A percentile compares a stretch with the other conserved stretches of the same genome.
phyloP scores from a whole-genome alignment of 2,113 vertebrate genomes.

The Cheirogaleus medius region DNA sequence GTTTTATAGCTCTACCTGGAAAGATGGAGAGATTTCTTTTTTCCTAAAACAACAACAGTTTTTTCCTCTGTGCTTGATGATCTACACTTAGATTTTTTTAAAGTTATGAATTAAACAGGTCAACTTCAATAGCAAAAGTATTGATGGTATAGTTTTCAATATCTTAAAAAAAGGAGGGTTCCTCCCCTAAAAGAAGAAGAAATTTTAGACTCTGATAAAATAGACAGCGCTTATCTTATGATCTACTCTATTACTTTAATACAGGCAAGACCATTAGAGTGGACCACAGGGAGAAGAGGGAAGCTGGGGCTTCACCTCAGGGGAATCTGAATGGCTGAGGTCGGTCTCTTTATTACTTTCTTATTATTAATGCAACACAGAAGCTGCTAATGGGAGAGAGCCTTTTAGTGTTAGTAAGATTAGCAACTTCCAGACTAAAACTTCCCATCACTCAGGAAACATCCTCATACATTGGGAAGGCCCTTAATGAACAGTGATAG shows the following conservation, averaged over 20 bases:
- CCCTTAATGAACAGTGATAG: constrained; percentile 63
- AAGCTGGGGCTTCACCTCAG: constrained; percentile 27
- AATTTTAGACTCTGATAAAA: not conserved
- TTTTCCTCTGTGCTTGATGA: not conserved
- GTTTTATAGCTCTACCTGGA: constrained; percentile 68
- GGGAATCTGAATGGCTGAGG: constrained; percentile 57
- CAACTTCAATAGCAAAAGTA: not conserved
- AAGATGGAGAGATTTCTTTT: constrained; percentile 72
- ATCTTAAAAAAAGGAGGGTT: not conserved
- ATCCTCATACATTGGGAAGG: constrained; percentile 48
- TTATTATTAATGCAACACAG: constrained; percentile 74
- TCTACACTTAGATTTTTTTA: constrained; percentile 48
- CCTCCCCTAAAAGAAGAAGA: constrained; percentile 25
- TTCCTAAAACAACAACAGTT: constrained; percentile 68
- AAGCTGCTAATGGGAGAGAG: constrained; percentile 71
- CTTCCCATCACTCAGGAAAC: constrained; percentile 63
- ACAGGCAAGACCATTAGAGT: constrained; percentile 42
- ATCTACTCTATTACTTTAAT: constrained; percentile 21
- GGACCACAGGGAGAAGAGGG: constrained; percentile 19
- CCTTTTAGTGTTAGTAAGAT: constrained; percentile 76
- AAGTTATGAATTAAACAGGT: constrained; percentile 39
- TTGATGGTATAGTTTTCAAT: not conserved
- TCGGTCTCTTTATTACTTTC: constrained; percentile 60
- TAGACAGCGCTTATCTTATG: not conserved
- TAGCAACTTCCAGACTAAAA: constrained; percentile 70